These are phyloP conservation scores for Myioborus miniatus DNA, from an alignment of 2,797 vertebrate species.

Conservation along the genomic window DNA sequence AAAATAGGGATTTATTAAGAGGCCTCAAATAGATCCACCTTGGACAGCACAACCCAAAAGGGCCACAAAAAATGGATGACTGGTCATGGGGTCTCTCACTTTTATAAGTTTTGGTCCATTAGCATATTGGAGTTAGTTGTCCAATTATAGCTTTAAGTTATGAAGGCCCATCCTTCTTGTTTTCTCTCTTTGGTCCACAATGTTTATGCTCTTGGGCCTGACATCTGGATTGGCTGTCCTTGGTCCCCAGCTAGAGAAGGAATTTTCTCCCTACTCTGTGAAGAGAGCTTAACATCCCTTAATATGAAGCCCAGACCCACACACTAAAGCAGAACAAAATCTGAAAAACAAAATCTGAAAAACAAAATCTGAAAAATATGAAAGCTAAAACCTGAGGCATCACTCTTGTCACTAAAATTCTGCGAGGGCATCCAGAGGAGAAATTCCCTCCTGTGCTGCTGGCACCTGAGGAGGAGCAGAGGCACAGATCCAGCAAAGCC, in stretches of 20 bases:
- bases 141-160: background rate
- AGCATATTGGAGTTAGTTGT: background rate
- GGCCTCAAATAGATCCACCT: background rate
- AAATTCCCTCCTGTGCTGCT: background rate
- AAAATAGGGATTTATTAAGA: background rate
- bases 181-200: background rate
- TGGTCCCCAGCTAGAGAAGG: background rate
- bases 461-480: background rate
- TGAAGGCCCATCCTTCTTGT: background rate
- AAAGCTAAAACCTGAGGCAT: background rate
- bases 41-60: background rate
- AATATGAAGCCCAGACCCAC: background rate
- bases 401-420: background rate
- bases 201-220: background rate
- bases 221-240: accelerated
- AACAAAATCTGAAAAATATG: background rate
- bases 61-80: background rate
- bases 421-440: slow-evolving; percentile 18
- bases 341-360: too few species aligned
- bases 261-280: background rate
- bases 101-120: background rate
- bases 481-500: background rate
- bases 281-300: background rate
- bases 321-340: background rate
- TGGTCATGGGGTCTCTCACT: accelerated